Evolutionary conservation across 2,113 vertebrate genomes (phyloP).

Genomic region (Emydura subglobosa): DNA sequence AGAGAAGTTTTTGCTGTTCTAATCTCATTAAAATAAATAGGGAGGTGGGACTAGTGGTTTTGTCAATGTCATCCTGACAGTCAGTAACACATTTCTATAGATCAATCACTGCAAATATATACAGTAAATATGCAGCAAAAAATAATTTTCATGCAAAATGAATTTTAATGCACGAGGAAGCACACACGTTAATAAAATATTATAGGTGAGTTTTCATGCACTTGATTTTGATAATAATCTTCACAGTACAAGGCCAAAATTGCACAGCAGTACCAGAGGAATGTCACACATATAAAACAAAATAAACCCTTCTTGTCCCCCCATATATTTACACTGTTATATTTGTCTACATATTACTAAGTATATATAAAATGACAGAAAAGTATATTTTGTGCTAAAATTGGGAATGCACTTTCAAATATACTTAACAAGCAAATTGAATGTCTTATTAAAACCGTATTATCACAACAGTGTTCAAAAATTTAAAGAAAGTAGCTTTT

Average conservation of each 20-base stretch:
- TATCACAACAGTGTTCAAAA: constrained; percentile 91
- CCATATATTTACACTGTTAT: constrained; percentile 45
- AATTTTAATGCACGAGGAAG: background rate
- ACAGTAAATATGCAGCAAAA: constrained; percentile 41
- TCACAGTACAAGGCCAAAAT: background rate
- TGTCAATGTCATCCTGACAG: constrained; percentile 56
- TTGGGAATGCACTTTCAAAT: constrained; percentile 80
- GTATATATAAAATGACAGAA: constrained; percentile 44
- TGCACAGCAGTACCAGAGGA: background rate
- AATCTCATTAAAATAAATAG: constrained; percentile 72
- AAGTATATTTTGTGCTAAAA: constrained; percentile 78
- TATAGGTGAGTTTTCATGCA: constrained; percentile 35
- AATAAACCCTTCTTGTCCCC: background rate
- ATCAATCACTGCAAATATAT: constrained; percentile 1
- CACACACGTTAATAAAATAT: background rate
- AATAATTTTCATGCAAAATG: background rate
- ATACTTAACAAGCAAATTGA: constrained; percentile 87
- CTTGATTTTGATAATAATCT: background rate
- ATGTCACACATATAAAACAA: accelerated
- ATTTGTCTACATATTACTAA: constrained; percentile 37
- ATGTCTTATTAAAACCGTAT: constrained; percentile 88
- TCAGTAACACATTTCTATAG: constrained; percentile 19
- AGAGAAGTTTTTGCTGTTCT: constrained; percentile 72
- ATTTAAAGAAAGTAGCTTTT: constrained; percentile 94
- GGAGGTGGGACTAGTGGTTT: constrained; percentile 53